These are phyloP conservation scores for Phodopus roborovskii DNA, from an alignment of 2,113 vertebrate species.

Conservation along the genomic window DNA sequence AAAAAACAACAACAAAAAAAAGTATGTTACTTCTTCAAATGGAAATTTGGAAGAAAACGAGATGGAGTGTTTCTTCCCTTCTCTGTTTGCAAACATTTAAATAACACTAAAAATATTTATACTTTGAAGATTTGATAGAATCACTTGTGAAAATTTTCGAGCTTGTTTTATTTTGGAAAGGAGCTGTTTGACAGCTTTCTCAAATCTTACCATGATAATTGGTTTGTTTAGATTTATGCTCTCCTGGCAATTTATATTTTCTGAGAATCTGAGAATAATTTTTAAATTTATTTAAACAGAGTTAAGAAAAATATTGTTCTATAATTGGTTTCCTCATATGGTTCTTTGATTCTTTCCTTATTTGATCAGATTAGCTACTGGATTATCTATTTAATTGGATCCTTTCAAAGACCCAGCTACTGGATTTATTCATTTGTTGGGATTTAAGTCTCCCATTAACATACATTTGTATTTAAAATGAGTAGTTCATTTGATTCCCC, in stretches of 20 bases:
- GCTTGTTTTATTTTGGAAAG: slow-evolving; percentile 67
- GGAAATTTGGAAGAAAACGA: neutral
- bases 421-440: neutral
- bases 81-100: slow-evolving; percentile 75
- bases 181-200: slow-evolving; percentile 74
- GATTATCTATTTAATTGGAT: slow-evolving; percentile 53
- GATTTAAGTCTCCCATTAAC: slow-evolving; percentile 14
- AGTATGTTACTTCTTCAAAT: slow-evolving; percentile 27
- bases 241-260: slow-evolving; percentile 70
- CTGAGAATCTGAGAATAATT: slow-evolving; percentile 65
- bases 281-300: slow-evolving; percentile 69
- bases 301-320: slow-evolving; percentile 61
- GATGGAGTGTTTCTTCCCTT: neutral
- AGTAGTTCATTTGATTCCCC: neutral
- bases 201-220: slow-evolving; percentile 71
- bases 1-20: too few relatives aligned
- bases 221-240: slow-evolving; percentile 72
- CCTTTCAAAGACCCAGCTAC: neutral
- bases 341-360: neutral
- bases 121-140: slow-evolving; percentile 66
- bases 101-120: slow-evolving; percentile 73
- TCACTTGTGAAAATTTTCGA: slow-evolving; percentile 64
- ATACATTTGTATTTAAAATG: neutral
- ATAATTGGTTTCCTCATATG: slow-evolving; percentile 66
- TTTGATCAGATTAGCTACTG: slow-evolving; percentile 62